A percentile compares a stretch with the other conserved stretches of the same genome.
Evolutionary conservation across 2,113 vertebrate species (phyloP).

Genomic region (Daboia siamensis): DNA sequence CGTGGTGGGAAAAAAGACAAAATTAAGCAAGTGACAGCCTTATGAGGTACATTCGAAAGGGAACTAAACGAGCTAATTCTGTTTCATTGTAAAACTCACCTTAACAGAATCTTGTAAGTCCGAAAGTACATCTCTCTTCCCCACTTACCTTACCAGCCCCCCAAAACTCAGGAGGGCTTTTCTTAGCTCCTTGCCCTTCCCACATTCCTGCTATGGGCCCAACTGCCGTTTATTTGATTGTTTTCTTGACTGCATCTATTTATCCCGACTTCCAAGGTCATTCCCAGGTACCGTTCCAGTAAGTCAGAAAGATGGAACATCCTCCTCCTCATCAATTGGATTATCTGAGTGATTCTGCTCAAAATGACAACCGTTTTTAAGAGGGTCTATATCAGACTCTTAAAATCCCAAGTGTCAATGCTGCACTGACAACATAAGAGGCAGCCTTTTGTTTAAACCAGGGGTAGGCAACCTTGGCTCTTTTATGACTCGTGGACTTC

Average conservation of each 20-base stretch:
- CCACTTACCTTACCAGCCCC: background rate
- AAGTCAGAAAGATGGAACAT: background rate
- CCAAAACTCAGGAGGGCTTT: background rate
- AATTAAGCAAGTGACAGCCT: background rate
- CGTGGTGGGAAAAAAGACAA: background rate
- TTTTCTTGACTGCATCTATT: background rate
- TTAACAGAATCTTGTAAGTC: background rate
- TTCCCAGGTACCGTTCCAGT: background rate
- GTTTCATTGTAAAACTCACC: background rate
- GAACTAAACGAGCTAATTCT: background rate
- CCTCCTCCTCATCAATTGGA: background rate
- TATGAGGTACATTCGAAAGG: background rate
- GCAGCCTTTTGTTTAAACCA: no score
- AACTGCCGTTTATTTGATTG: background rate
- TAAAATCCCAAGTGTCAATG: background rate
- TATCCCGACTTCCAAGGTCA: background rate
- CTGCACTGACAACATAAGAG: no score
- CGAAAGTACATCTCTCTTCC: background rate
- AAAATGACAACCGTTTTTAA: background rate
- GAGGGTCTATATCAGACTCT: background rate
- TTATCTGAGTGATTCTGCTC: background rate
- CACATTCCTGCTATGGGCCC: background rate
- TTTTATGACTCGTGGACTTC: no score
- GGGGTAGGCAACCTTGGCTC: no score
- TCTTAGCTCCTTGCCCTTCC: background rate